Conservation (phyloP, 2,797 vertebrate species). For the Pseudomugil gertrudae region DNA sequence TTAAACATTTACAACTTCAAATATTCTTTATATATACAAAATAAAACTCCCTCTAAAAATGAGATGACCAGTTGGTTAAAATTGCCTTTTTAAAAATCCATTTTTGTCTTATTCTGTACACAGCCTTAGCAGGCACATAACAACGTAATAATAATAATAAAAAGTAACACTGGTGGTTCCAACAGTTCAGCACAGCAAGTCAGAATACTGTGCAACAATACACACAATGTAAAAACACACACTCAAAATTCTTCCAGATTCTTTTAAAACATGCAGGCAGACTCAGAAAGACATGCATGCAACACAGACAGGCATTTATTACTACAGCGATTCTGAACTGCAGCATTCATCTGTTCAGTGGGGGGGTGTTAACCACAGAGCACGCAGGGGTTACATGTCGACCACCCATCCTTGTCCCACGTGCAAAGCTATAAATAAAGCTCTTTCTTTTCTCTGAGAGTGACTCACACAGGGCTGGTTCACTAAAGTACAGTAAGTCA, state of each 20-base stretch:
- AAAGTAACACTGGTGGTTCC: conserved; percentile 16
- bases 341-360: conserved; percentile 9
- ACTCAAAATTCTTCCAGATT: neutral
- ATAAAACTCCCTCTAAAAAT: conserved; percentile 10
- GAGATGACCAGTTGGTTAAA: neutral
- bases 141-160: conserved; percentile 13
- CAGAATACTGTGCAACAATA: conserved; percentile 23
- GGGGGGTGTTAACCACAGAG: conserved; percentile 23
- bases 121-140: neutral
- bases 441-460: conserved; percentile 3
- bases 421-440: conserved; percentile 34
- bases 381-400: conserved; percentile 18
- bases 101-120: conserved; percentile 8
- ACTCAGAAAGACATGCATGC: neutral
- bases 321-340: conserved; percentile 17
- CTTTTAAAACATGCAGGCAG: neutral
- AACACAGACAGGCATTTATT: too few species aligned
- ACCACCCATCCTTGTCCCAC: conserved; percentile 14
- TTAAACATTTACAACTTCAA: conserved; percentile 24
- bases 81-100: too few species aligned
- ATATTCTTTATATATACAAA: conserved; percentile 42
- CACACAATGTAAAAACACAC: conserved; percentile 6
- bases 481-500: neutral
- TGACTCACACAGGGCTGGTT: conserved; percentile 33
- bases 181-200: conserved; percentile 9